Percentiles rank a stretch among this genome's conserved stretches.
Conservation (phyloP, 2,888 invertebrate genomes). For the Capitulum mitella region DNA sequence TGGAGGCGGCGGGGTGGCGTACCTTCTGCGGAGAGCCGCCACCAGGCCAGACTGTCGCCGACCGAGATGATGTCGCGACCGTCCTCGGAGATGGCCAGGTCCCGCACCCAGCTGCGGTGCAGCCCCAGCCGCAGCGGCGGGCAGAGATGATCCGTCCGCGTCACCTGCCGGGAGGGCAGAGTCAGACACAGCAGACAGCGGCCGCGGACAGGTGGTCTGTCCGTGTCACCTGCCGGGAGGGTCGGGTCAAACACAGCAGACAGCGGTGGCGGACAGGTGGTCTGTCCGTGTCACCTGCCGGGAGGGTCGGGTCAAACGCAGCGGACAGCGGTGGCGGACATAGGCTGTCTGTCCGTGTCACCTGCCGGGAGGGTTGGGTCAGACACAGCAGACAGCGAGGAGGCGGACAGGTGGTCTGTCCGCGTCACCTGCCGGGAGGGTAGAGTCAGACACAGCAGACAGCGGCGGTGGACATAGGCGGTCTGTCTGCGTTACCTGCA, state of each 20-base stretch:
- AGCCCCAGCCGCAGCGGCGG: neutral
- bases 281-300: constrained; percentile 9
- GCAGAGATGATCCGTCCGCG: neutral
- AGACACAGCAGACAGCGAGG: too few relatives aligned
- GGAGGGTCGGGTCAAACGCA: neutral
- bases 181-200: neutral
- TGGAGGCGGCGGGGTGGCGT: neutral
- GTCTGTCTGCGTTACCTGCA: constrained; percentile 1
- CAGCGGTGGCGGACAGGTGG: neutral
- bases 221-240: neutral
- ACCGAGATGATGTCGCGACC: neutral
- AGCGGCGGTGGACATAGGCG: neutral
- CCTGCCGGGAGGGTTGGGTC: neutral
- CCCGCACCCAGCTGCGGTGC: neutral
- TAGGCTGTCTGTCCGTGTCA: neutral
- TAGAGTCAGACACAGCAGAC: neutral
- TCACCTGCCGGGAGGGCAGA: neutral
- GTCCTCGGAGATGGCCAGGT: neutral
- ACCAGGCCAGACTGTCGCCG: constrained; percentile 18
- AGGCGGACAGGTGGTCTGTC: neutral
- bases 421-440: neutral
- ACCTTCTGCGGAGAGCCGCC: neutral
- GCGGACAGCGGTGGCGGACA: neutral
- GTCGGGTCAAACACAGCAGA: neutral
- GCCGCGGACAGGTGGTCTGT: neutral